These are phyloP conservation scores for Sparidentex hasta DNA, from an alignment of 2,797 vertebrate genomes.

Conservation along the genomic window DNA sequence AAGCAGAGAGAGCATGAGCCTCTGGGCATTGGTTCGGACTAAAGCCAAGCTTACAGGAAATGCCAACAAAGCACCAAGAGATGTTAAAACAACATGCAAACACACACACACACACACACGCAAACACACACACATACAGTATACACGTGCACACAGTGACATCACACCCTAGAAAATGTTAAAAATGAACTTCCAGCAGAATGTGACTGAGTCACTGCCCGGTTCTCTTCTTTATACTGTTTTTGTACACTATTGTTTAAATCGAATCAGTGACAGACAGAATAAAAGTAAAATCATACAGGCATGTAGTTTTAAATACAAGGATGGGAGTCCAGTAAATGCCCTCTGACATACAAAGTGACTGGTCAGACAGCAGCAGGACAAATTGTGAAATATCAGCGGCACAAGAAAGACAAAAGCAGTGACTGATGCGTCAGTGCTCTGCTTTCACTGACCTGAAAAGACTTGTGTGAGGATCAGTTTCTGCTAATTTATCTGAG, in stretches of 20 bases:
- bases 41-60: constrained; percentile 55
- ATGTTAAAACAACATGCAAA: constrained; percentile 47
- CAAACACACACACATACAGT: constrained; percentile 6
- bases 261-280: constrained; percentile 23
- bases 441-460: constrained; percentile 28
- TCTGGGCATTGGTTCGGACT: constrained; percentile 60
- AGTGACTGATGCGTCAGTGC: neutral
- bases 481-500: constrained; percentile 22
- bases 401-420: constrained; percentile 8
- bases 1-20: constrained; percentile 47
- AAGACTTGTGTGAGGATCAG: constrained; percentile 25
- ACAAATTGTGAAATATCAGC: constrained; percentile 10
- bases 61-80: constrained; percentile 65
- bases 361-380: constrained; percentile 13
- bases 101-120: constrained; percentile 17
- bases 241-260: constrained; percentile 5
- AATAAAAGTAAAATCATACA: constrained; percentile 29
- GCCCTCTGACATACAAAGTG: constrained; percentile 3
- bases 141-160: constrained; percentile 22
- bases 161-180: constrained; percentile 37
- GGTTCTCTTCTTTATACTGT: no score
- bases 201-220: constrained; percentile 22
- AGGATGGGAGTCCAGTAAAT: constrained; percentile 1
- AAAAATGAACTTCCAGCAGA: constrained; percentile 21
- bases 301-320: constrained; percentile 21